Evolutionary conservation across 2,113 vertebrate species (phyloP).

Genomic region (Donacobius atricapilla): DNA sequence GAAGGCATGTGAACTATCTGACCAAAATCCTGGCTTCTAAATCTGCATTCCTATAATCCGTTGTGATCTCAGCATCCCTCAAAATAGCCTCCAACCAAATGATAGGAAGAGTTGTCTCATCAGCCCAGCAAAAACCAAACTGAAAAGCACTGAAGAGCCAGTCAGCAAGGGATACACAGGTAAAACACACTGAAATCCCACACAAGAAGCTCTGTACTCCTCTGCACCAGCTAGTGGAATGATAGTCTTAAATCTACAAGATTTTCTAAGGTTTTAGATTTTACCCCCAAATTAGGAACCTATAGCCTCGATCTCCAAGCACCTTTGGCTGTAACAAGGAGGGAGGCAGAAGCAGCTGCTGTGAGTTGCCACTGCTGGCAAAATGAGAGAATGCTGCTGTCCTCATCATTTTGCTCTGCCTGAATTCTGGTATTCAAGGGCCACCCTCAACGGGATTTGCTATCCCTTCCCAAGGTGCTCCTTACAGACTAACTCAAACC

Average conservation of each 20-base stretch:
- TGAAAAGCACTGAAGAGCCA: not conserved
- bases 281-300: not conserved
- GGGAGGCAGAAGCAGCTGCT: not conserved
- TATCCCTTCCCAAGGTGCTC: not conserved
- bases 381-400: accelerated
- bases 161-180: accelerated
- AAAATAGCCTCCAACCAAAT: not conserved
- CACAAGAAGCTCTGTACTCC: not conserved
- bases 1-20: not conserved
- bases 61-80: not conserved
- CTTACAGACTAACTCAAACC: not conserved
- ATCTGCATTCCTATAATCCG: not conserved
- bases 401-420: not conserved
- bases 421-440: not conserved
- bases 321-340: not conserved
- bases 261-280: not conserved
- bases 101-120: not conserved
- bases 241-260: accelerated
- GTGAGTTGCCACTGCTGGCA: not conserved
- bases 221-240: not conserved
- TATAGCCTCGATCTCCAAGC: accelerated
- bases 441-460: not conserved
- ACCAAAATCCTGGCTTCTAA: not conserved
- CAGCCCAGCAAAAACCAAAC: not conserved
- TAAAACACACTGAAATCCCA: not conserved